phyloP scores from a whole-genome alignment of 2,797 vertebrate species.

The Ibycter americanus region DNA sequence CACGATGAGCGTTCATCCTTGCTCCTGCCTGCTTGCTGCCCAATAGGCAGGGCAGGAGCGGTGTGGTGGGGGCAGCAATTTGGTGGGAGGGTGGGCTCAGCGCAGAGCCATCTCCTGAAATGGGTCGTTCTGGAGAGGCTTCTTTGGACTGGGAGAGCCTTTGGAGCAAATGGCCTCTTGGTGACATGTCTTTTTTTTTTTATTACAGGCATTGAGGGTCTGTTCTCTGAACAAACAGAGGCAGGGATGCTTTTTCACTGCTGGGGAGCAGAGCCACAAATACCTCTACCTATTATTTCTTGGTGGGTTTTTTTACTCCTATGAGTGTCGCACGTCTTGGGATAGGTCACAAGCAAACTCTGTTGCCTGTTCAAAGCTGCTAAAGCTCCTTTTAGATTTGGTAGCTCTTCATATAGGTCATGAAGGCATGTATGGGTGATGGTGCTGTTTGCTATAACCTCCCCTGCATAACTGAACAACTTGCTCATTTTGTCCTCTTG shows the following conservation, averaged over 20 bases:
- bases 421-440: neutral
- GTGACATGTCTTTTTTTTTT: neutral
- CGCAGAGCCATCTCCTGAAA: neutral
- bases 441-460: neutral
- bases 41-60: accelerated
- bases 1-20: accelerated
- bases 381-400: neutral
- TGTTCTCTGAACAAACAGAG: neutral
- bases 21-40: neutral
- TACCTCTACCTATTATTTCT: neutral
- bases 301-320: neutral
- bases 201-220: neutral
- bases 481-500: neutral
- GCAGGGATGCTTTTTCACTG: neutral
- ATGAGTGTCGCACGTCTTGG: neutral
- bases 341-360: neutral
- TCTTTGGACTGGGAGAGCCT: neutral
- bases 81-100: neutral
- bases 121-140: accelerated
- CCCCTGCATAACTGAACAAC: neutral
- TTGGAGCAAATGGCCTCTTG: neutral
- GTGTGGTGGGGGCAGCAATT: neutral
- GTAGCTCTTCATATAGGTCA: neutral
- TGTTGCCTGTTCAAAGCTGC: neutral
- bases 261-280: neutral